Conservation (phyloP, 2,113 vertebrate genomes). For the Sinocyclocheilus maitianheensis region DNA sequence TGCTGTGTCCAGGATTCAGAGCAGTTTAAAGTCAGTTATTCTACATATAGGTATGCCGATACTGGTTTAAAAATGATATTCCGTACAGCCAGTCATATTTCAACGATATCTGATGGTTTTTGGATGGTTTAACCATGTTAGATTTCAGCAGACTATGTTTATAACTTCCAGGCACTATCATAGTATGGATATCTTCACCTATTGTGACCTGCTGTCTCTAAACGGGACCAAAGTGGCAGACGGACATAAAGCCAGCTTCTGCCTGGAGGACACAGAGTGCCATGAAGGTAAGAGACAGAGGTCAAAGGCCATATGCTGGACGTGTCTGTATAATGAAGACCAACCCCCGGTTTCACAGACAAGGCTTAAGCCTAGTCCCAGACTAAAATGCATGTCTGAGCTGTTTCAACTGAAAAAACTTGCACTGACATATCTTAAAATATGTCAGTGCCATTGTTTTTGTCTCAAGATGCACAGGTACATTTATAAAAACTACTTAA, state of each 20-base stretch:
- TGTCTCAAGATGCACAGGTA: no score
- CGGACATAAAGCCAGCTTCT: constrained; percentile 98
- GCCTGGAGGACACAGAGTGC: constrained; percentile 93
- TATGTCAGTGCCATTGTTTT: no score
- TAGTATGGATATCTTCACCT: constrained; percentile 98
- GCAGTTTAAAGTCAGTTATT: neutral
- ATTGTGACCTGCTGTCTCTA: constrained; percentile 89
- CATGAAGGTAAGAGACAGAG: constrained; percentile 78
- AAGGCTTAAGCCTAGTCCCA: no score
- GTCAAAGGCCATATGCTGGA: constrained; percentile 12
- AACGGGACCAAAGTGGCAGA: constrained; percentile 95
- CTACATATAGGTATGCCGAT: neutral
- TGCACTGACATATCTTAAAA: no score
- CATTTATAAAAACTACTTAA: no score
- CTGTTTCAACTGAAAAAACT: no score
- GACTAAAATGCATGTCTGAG: no score
- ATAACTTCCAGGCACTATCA: constrained; percentile 88
- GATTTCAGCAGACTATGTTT: constrained; percentile 9
- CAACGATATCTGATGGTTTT: neutral
- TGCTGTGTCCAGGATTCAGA: neutral
- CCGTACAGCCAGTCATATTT: neutral
- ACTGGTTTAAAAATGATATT: neutral
- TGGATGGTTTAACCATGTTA: neutral
- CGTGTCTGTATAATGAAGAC: neutral
- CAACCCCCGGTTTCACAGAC: no score